A percentile compares a stretch with the other conserved stretches of the same genome.
These are phyloP conservation scores for Drosophila niveifrons DNA, from an alignment of 2,888 invertebrate species.

Conservation along the genomic window DNA sequence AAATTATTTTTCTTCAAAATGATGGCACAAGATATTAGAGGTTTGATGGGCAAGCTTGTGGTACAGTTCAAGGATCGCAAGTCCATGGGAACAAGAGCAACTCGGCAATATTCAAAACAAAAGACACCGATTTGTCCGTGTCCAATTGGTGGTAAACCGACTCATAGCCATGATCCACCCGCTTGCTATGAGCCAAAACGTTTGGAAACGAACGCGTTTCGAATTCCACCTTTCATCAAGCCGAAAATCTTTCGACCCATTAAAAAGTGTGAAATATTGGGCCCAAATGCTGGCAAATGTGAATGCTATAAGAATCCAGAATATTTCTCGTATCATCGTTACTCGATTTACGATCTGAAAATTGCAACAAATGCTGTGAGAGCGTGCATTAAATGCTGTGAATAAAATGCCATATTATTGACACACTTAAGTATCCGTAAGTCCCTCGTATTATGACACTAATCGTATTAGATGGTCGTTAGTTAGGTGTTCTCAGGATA, in stretches of 20 bases:
- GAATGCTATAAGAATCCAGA: constrained; percentile 60
- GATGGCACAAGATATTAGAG: neutral
- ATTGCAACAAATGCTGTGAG: constrained; percentile 7
- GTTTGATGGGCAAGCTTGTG: neutral
- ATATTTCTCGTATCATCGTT: constrained; percentile 42
- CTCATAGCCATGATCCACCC: constrained; percentile 29
- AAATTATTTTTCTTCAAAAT: neutral
- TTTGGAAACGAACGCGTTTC: constrained; percentile 29
- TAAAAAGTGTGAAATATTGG: constrained; percentile 32
- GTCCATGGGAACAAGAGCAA: neutral
- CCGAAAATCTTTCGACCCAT: constrained; percentile 24
- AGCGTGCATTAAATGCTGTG: constrained; percentile 18
- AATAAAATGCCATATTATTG: constrained; percentile 46
- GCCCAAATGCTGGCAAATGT: constrained; percentile 51
- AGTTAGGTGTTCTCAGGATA: constrained; percentile 59
- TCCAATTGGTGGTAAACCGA: constrained; percentile 12
- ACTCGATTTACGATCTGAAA: constrained; percentile 42
- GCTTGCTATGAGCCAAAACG: constrained; percentile 6
- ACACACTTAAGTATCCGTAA: constrained; percentile 40
- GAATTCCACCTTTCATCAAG: constrained; percentile 34
- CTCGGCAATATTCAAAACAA: neutral
- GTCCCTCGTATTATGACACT: constrained; percentile 72
- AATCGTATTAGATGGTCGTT: constrained; percentile 81
- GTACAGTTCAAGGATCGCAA: neutral
- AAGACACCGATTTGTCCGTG: constrained; percentile 4